Evolutionary conservation across 2,113 vertebrate species (phyloP).

Genomic region (Coptodon rendalli): DNA sequence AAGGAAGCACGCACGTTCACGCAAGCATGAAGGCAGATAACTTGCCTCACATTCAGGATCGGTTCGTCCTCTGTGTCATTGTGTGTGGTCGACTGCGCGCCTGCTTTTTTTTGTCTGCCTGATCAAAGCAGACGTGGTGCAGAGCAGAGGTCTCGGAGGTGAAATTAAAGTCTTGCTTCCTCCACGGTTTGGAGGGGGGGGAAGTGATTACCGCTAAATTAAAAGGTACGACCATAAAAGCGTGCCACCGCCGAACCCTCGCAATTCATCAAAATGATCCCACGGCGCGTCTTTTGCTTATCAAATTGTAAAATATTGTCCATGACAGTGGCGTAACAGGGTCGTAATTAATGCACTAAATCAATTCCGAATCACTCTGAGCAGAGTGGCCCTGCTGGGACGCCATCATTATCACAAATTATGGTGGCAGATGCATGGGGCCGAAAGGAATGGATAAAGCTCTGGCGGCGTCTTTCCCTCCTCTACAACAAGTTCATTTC

Average conservation of each 20-base stretch:
- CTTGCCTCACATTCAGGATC: not conserved
- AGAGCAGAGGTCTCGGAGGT: constrained; percentile 57
- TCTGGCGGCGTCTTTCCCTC: not conserved
- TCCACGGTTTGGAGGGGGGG: not conserved
- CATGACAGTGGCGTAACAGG: constrained; percentile 59
- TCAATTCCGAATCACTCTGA: constrained; percentile 59
- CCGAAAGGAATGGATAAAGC: constrained; percentile 24
- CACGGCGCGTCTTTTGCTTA: constrained; percentile 59
- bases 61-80: not conserved
- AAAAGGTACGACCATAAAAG: constrained; percentile 65
- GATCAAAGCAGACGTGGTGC: constrained; percentile 55
- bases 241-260: constrained; percentile 13
- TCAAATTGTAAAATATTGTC: constrained; percentile 74
- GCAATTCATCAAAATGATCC: constrained; percentile 58
- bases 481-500: not conserved
- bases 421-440: constrained; percentile 45
- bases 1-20: not conserved
- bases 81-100: not conserved
- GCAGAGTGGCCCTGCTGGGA: constrained; percentile 55
- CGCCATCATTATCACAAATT: constrained; percentile 57
- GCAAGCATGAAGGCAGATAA: not conserved
- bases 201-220: constrained; percentile 65
- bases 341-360: constrained; percentile 70
- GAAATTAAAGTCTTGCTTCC: constrained; percentile 58
- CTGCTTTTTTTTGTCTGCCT: constrained; percentile 4